These are phyloP conservation scores for Listronotus bonariensis DNA, from an alignment of 1,140 invertebrate species.

Conservation along the genomic window DNA sequence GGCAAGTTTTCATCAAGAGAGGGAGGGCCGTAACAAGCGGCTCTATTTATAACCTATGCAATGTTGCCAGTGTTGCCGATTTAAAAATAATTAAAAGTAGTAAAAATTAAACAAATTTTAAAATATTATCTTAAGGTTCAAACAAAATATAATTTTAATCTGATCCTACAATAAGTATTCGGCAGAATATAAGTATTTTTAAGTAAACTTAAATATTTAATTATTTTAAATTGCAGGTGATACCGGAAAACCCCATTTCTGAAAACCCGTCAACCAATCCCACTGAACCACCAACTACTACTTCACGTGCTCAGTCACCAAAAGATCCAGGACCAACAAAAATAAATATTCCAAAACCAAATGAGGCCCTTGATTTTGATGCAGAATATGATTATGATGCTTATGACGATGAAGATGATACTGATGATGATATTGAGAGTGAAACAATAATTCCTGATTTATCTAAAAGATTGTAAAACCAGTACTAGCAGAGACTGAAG, in stretches of 20 bases:
- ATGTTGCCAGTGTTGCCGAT: too few species aligned
- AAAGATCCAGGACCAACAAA: conserved; percentile 38
- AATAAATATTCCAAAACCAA: conserved; percentile 30
- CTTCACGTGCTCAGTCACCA: not conserved
- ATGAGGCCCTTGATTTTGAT: conserved; percentile 38
- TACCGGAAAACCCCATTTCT: not conserved
- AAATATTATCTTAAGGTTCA: too few species aligned
- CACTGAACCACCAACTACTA: conserved; percentile 42
- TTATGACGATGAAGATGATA: conserved; percentile 46
- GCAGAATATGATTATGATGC: conserved; percentile 43
- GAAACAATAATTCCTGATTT: conserved; percentile 49
- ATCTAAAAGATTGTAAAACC: conserved; percentile 3
- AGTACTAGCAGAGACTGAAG: not conserved
- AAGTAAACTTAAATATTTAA: too few species aligned
- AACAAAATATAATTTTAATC: too few species aligned
- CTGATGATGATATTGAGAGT: conserved; percentile 48
- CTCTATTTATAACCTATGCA: too few species aligned
- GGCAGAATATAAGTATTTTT: too few species aligned
- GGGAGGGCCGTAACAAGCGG: too few species aligned
- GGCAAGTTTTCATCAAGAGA: too few species aligned
- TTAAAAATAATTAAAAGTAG: too few species aligned
- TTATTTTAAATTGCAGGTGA: too few species aligned
- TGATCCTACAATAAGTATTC: too few species aligned
- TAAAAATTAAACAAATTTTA: too few species aligned
- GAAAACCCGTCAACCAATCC: not conserved